Evolutionary conservation across 2,113 vertebrate species (phyloP).

Genomic region (Chiloscyllium plagiosum): DNA sequence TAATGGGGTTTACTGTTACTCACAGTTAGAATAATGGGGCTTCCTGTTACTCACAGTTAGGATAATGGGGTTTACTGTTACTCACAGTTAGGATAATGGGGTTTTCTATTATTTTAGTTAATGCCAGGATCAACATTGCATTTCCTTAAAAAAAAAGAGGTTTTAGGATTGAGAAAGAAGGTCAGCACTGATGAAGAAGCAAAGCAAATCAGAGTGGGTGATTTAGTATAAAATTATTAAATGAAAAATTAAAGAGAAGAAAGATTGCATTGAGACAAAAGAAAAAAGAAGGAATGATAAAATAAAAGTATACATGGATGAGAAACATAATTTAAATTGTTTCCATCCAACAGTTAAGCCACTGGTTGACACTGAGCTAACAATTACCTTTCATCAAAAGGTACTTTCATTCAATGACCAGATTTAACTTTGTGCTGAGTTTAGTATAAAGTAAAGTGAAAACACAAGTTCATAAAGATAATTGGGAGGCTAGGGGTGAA

Average conservation of each 20-base stretch:
- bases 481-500: background rate
- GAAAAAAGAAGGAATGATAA: background rate
- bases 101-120: background rate
- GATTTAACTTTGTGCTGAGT: background rate
- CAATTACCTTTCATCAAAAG: background rate
- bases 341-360: background rate
- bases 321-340: background rate
- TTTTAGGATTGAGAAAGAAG: background rate
- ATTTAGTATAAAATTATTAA: no score
- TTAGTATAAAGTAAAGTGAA: background rate
- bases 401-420: background rate
- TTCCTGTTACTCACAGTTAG: no score
- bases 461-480: background rate
- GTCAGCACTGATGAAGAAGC: background rate
- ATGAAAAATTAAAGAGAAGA: no score
- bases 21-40: no score
- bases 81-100: background rate
- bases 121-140: background rate
- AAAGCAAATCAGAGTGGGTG: background rate
- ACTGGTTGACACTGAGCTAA: background rate
- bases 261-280: background rate
- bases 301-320: background rate
- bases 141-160: background rate
- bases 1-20: no score
- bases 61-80: no score